A percentile compares a stretch with the other conserved stretches of the same genome.
Evolutionary conservation across 2,888 invertebrate species (phyloP).

Genomic region (Loripinus fragilis): DNA sequence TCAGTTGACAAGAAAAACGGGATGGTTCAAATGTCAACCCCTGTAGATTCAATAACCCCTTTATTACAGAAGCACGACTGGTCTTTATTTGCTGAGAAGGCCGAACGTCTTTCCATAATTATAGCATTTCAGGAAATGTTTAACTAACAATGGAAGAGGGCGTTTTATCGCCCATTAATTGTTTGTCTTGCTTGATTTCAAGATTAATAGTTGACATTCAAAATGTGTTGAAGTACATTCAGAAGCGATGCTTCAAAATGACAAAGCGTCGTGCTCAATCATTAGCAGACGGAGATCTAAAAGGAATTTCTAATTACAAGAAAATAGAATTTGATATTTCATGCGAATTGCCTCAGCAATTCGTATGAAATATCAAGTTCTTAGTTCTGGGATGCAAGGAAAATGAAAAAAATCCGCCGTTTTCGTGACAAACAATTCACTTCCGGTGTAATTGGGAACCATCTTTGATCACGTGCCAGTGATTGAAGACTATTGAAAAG

Average conservation of each 20-base stretch:
- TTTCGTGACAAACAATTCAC: constrained; percentile 33
- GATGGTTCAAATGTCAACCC: neutral
- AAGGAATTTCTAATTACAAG: too few species aligned
- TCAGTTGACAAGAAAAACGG: constrained; percentile 1
- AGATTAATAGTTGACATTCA: neutral
- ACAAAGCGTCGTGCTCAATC: too few species aligned
- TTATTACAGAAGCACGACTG: constrained; percentile 1
- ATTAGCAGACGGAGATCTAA: too few species aligned
- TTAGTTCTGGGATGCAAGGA: too few species aligned
- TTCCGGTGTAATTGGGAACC: constrained; percentile 32
- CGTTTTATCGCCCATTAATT: constrained; percentile 4
- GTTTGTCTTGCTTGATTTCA: neutral
- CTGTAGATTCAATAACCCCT: neutral
- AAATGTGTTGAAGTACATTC: neutral
- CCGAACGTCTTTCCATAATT: neutral
- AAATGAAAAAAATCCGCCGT: too few species aligned
- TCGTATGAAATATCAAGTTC: too few species aligned
- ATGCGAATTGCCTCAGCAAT: too few species aligned
- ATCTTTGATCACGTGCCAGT: neutral
- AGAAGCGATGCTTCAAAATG: neutral
- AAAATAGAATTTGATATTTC: too few species aligned
- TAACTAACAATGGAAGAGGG: neutral
- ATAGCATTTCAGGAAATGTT: constrained; percentile 2
- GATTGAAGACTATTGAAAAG: neutral
- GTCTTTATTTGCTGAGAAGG: neutral